Evolutionary conservation across 2,113 vertebrate genomes (phyloP).

Genomic region (Callionymus lyra): DNA sequence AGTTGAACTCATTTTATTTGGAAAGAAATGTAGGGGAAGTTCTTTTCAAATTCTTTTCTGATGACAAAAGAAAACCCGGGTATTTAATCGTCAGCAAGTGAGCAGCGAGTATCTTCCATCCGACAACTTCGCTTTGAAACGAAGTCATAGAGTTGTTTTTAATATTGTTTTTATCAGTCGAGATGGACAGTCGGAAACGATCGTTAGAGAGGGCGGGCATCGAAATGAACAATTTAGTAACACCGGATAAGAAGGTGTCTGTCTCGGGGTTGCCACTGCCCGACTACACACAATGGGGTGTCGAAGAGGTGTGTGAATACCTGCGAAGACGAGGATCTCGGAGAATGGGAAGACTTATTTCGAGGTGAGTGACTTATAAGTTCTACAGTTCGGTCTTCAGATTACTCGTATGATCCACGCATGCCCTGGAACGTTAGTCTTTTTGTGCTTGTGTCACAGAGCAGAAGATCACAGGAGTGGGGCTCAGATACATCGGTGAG

Average conservation of each 20-base stretch:
- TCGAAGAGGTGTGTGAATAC: conserved; percentile 46
- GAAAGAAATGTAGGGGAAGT: too few species aligned
- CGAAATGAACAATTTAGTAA: conserved; percentile 12
- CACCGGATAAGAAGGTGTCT: conserved; percentile 48
- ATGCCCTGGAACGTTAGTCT: background rate
- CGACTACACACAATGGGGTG: conserved; percentile 47
- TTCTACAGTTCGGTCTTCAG: too few species aligned
- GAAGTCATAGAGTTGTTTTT: too few species aligned
- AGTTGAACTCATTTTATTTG: too few species aligned
- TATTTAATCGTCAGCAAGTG: background rate
- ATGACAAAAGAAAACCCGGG: background rate
- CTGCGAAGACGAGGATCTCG: conserved; percentile 40
- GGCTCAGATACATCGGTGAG: conserved; percentile 56
- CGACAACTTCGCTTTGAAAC: too few species aligned
- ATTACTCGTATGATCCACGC: background rate
- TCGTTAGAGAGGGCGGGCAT: background rate
- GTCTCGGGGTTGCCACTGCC: too few species aligned
- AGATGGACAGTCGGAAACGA: conserved; percentile 54
- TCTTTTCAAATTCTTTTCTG: too few species aligned
- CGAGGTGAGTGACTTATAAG: conserved; percentile 57
- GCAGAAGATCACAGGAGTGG: conserved; percentile 58
- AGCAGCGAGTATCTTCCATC: background rate
- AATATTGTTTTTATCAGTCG: background rate
- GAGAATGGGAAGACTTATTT: conserved; percentile 41
- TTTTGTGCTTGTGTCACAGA: conserved; percentile 26